Base-by-base conservation (phyloP, 2,113 vertebrate genomes). In the Heterochromis multidens region DNA sequence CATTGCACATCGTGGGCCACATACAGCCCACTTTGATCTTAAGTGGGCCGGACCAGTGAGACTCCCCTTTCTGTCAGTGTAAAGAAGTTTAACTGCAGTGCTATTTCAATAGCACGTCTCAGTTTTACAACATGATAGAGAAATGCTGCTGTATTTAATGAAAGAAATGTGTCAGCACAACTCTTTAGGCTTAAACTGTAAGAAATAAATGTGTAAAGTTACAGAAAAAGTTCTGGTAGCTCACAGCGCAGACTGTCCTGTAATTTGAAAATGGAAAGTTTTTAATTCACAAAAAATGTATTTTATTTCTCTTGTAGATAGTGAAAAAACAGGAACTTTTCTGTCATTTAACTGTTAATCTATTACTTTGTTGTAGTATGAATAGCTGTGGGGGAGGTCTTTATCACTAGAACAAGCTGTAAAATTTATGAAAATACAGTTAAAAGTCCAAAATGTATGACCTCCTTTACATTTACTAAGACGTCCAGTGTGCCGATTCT, bases 281-380 rank as follows among this genome's bases (percentile, higher is more conserved):
- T 19, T 63, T 63, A 37, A 63, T 63, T 65, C 12, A 40, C 6
- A 65, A n/a, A 7, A 37, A 63, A 19, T 11, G 11, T n/a, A 63
- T 63, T 63, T n/a, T 40, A 40, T 65, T 40, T 65, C 12, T 1
- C 14, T 16, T 40, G 33, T 40, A 65, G 7, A 65, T 23, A 25
- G 62, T 16, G 35, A 65, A 37, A n/a, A 56, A 23, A 0, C 1
- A 2, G 31, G 35, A 2, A 37, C 21, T 2, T 63, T 63, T 37
- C 21, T 63, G 33, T 37, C 6, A 63, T 63, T 37, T 63, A 63
- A 37, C 23, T 14, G 33, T 63, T 63, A n/a, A 4, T n/a, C 21
- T 37, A 63, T n/a, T n/a, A 63, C 61, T 63, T 37, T 4, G 6
- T 19, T 63, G 6, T 63, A 8, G 31, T 37, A 0, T 63, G 33